Evolutionary conservation across 2,113 vertebrate genomes (phyloP).

Genomic region (Podocnemis expansa): DNA sequence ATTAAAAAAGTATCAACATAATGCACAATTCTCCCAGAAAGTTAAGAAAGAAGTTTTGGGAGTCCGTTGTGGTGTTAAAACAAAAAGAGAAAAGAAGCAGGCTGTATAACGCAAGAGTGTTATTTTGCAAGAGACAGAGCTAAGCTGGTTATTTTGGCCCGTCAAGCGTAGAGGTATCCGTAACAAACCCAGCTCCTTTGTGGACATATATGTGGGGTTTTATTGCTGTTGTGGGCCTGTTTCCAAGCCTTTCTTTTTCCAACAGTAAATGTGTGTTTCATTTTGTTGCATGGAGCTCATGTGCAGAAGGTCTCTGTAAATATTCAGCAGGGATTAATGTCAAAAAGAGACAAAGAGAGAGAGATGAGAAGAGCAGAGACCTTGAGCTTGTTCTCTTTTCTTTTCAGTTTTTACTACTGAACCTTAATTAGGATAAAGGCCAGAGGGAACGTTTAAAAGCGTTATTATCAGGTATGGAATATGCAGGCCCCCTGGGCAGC

Average conservation of each 20-base stretch:
- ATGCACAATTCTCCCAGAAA: conserved; percentile 12
- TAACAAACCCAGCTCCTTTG: conserved; percentile 55
- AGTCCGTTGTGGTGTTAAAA: conserved; percentile 42
- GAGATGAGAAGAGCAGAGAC: conserved; percentile 58
- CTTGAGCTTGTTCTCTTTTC: conserved; percentile 24
- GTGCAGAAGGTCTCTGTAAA: conserved; percentile 10
- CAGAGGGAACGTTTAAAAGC: background rate
- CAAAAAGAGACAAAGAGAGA: conserved; percentile 48
- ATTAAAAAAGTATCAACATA: conserved; percentile 17
- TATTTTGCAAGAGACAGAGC: conserved; percentile 70
- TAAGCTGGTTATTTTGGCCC: conserved; percentile 69
- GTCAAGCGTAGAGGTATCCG: conserved; percentile 48
- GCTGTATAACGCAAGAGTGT: conserved; percentile 51
- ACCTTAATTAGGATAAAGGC: conserved; percentile 16
- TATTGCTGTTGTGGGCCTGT: conserved; percentile 25
- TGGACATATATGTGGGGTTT: conserved; percentile 47
- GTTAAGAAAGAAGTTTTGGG: conserved; percentile 28
- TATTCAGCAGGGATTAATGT: conserved; percentile 53
- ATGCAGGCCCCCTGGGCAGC: background rate
- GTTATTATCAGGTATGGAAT: background rate
- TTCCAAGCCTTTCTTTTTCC: conserved; percentile 50
- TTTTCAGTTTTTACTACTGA: background rate
- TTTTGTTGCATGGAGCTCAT: conserved; percentile 38
- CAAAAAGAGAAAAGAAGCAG: conserved; percentile 39
- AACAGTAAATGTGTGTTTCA: conserved; percentile 56